Conservation (phyloP, 2,113 vertebrate genomes). For the Neomonachus schauinslandi region DNA sequence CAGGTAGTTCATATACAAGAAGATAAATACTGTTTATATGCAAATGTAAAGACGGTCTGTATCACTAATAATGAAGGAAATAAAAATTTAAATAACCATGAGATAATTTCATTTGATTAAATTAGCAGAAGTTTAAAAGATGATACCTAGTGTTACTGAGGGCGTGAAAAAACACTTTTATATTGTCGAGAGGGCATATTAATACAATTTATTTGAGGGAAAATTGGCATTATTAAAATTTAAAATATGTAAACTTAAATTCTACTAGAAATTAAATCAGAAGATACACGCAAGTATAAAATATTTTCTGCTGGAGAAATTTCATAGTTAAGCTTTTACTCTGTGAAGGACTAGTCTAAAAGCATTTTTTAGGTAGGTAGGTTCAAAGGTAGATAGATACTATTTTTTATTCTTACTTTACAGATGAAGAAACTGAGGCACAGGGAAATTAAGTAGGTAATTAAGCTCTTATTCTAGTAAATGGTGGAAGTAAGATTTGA, state of each 20-base stretch:
- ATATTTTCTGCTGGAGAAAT: not conserved
- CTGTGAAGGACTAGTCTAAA: not conserved
- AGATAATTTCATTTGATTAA: not conserved
- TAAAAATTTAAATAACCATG: not conserved
- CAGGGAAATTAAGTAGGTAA: not conserved
- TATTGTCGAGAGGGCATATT: not conserved
- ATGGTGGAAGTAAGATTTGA: not conserved
- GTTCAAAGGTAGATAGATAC: not conserved
- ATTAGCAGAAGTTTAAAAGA: conserved; percentile 8
- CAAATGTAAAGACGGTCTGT: not conserved
- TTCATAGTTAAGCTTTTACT: conserved; percentile 22
- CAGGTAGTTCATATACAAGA: not conserved
- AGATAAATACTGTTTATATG: not conserved
- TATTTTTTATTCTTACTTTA: not conserved
- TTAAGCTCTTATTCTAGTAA: not conserved
- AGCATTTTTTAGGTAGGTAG: not conserved
- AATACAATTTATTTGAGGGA: not conserved
- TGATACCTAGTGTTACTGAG: not conserved
- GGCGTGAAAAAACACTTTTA: not conserved
- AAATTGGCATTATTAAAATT: conserved; percentile 3
- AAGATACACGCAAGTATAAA: not conserved
- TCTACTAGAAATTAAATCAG: not conserved
- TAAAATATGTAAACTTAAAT: not conserved
- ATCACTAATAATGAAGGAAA: not conserved
- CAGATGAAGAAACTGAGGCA: not conserved